Conservation (phyloP, 2,888 invertebrate species). For the Aelia acuminata region DNA sequence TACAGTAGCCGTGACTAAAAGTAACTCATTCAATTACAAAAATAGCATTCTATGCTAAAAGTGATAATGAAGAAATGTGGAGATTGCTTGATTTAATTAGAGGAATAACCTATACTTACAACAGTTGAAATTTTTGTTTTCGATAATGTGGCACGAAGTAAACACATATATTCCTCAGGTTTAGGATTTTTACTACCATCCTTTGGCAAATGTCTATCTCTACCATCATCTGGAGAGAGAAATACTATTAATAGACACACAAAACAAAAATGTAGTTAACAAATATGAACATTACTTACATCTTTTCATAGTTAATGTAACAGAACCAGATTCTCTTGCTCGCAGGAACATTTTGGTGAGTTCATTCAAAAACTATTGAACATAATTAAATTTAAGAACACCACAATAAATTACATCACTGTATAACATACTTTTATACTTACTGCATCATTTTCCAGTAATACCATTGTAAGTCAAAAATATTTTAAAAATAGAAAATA, state of each 20-base stretch:
- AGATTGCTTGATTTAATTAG: background rate
- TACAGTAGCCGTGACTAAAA: background rate
- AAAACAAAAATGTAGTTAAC: background rate
- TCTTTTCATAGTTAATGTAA: constrained; percentile 92
- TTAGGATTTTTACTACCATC: constrained; percentile 76
- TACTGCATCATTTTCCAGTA: constrained; percentile 79
- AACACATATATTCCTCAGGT: constrained; percentile 82
- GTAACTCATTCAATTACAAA: background rate
- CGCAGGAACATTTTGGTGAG: constrained; percentile 89
- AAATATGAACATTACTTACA: constrained; percentile 77
- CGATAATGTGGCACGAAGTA: constrained; percentile 86
- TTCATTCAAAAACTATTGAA: constrained; percentile 85
- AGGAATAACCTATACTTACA: constrained; percentile 66
- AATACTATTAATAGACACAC: background rate
- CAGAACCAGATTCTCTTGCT: constrained; percentile 83
- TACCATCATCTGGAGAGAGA: constrained; percentile 79
- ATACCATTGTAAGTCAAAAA: constrained; percentile 64
- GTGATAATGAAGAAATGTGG: background rate
- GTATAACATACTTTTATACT: constrained; percentile 65
- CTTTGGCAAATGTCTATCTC: constrained; percentile 81
- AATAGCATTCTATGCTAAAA: background rate
- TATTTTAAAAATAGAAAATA: background rate
- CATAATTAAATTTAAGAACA: constrained; percentile 61
- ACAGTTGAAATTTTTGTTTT: constrained; percentile 78
- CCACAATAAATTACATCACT: background rate